These are phyloP conservation scores for Tholera decimalis DNA, from an alignment of 2,888 invertebrate species.

Conservation along the genomic window DNA sequence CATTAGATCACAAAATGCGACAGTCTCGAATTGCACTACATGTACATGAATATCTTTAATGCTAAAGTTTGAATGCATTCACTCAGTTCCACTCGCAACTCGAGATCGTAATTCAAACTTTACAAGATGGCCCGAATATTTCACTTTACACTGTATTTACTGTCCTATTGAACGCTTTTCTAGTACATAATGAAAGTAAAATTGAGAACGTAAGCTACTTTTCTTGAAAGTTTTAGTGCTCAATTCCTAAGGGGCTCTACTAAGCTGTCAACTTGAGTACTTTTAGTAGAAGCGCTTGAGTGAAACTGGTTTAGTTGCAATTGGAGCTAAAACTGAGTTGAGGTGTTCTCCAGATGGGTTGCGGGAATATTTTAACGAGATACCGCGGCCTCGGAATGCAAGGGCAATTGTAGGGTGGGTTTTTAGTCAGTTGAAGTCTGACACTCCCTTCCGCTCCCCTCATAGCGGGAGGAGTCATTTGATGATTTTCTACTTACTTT, in stretches of 20 bases:
- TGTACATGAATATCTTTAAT: background rate
- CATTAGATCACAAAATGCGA: background rate
- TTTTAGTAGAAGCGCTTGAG: slow-evolving; percentile 20
- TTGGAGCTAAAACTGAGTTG: slow-evolving; percentile 8
- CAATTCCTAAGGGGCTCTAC: slow-evolving; percentile 34
- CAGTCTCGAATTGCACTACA: background rate
- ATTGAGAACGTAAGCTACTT: slow-evolving; percentile 46
- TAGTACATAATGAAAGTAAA: slow-evolving; percentile 41
- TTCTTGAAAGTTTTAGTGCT: slow-evolving; percentile 48
- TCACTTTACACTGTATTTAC: slow-evolving; percentile 5
- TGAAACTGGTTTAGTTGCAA: slow-evolving; percentile 8
- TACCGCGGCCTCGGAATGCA: no score
- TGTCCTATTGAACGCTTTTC: slow-evolving; percentile 2
- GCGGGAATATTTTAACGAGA: no score
- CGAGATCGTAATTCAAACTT: slow-evolving; percentile 8
- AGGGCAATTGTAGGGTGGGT: no score
- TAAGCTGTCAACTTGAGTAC: slow-evolving; percentile 44
- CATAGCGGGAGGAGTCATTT: no score
- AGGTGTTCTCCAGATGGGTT: slow-evolving; percentile 1
- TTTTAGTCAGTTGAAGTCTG: no score
- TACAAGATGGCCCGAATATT: background rate
- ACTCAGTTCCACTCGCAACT: background rate
- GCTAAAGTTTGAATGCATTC: slow-evolving; percentile 3
- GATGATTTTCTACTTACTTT: no score
- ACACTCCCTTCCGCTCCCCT: no score